A percentile compares a stretch with the other conserved stretches of the same genome.
These are phyloP conservation scores for Seriola dumerili DNA, from an alignment of 2,113 vertebrate genomes.

Conservation along the genomic window DNA sequence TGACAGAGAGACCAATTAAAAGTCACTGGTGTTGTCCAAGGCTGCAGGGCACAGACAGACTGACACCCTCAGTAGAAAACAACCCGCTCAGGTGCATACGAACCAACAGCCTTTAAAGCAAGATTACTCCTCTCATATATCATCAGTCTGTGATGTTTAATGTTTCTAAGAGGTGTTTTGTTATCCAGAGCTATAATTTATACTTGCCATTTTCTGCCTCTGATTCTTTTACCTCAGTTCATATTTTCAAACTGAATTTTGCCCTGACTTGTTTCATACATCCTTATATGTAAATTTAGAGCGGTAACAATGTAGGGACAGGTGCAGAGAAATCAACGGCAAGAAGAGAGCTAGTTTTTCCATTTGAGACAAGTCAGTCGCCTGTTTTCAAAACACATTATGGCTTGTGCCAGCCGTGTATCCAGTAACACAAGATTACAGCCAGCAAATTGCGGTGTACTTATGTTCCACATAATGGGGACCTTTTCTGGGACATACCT, in stretches of 20 bases:
- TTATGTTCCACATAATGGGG: neutral
- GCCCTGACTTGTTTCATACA: constrained; percentile 27
- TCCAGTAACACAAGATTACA: neutral
- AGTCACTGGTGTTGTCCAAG: constrained; percentile 59
- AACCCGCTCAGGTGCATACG: constrained; percentile 55
- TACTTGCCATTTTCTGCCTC: constrained; percentile 10
- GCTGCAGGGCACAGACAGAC: constrained; percentile 72
- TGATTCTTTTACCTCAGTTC: constrained; percentile 10
- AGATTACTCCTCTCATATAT: constrained; percentile 47
- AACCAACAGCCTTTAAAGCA: constrained; percentile 51
- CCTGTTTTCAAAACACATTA: constrained; percentile 6
- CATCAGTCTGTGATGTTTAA: constrained; percentile 32
- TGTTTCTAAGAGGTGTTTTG: constrained; percentile 16
- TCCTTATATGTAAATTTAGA: neutral
- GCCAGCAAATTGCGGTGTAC: neutral
- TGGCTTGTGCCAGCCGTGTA: neutral
- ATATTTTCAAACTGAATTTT: neutral
- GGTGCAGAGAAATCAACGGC: neutral
- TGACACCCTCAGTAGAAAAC: constrained; percentile 60
- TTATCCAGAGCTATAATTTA: constrained; percentile 29
- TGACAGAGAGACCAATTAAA: constrained; percentile 76
- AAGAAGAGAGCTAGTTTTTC: constrained; percentile 32
- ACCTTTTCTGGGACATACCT: neutral
- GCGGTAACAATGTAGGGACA: neutral
- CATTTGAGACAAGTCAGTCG: constrained; percentile 2